These are phyloP conservation scores for Enteromius anoplus DNA, from an alignment of 2,797 vertebrate species.

Conservation along the genomic window DNA sequence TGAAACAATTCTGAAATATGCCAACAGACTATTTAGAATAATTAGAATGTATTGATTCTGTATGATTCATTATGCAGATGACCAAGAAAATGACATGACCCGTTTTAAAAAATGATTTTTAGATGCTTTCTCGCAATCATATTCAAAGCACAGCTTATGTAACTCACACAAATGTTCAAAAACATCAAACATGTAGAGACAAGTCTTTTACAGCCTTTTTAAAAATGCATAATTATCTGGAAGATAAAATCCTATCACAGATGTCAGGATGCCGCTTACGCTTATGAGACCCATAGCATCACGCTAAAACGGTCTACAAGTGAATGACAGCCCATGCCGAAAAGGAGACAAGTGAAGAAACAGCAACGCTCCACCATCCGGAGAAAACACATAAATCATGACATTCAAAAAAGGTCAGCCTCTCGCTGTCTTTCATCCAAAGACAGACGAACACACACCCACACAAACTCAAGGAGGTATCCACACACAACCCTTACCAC, in stretches of 20 bases:
- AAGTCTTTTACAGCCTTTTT: not conserved
- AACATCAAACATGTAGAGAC: not conserved
- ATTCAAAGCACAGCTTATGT: not conserved
- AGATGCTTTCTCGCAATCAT: not conserved
- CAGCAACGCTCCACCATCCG: slow-evolving; percentile 27
- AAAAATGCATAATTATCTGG: not conserved
- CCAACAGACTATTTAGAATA: not conserved
- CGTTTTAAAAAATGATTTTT: not conserved
- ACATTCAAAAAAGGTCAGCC: slow-evolving; percentile 66
- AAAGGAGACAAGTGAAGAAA: slow-evolving; percentile 40
- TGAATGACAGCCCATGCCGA: slow-evolving; percentile 51
- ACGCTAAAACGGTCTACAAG: slow-evolving; percentile 31
- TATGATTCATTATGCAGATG: not conserved
- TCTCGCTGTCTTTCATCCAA: slow-evolving; percentile 39
- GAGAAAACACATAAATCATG: slow-evolving; percentile 55
- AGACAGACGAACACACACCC: slow-evolving; percentile 27
- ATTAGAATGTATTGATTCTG: not conserved
- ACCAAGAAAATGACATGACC: not conserved
- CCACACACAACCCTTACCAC: not conserved
- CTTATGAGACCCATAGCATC: slow-evolving; percentile 45
- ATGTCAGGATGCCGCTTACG: not conserved
- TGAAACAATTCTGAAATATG: not conserved
- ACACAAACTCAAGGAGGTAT: slow-evolving; percentile 16
- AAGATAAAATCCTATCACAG: not conserved
- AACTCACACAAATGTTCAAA: not conserved